These are phyloP conservation scores for Pogona vitticeps DNA, from an alignment of 2,113 vertebrate species.

Conservation along the genomic window DNA sequence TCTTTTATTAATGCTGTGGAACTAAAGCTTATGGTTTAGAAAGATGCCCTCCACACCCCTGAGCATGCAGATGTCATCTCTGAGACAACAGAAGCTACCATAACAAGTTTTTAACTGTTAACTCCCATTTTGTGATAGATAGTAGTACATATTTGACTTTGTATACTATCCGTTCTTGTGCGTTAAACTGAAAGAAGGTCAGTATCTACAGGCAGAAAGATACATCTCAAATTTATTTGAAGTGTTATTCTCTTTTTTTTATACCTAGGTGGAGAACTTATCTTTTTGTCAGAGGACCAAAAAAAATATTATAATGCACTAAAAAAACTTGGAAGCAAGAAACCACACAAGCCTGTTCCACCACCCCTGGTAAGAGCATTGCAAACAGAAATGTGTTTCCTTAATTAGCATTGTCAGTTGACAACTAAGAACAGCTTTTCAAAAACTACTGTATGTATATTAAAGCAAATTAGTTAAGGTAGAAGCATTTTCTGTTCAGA, in stretches of 20 bases:
- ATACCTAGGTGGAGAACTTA: constrained; percentile 94
- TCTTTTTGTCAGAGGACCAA: constrained; percentile 98
- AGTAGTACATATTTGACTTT: background rate
- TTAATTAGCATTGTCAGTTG: constrained; percentile 19
- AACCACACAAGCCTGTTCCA: constrained; percentile 93
- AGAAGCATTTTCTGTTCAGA: background rate
- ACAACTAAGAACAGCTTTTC: background rate
- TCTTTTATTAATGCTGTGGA: too few relatives aligned
- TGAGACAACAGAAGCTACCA: background rate
- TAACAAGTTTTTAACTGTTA: background rate
- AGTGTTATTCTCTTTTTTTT: constrained; percentile 51
- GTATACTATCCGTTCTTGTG: background rate
- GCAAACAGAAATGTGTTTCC: background rate
- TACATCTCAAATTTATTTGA: constrained; percentile 45
- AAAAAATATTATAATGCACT: constrained; percentile 98
- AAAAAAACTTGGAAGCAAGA: constrained; percentile 96
- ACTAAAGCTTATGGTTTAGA: background rate
- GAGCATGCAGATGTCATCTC: background rate
- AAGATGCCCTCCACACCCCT: background rate
- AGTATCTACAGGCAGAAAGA: background rate
- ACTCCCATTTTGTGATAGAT: background rate
- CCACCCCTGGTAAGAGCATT: constrained; percentile 83
- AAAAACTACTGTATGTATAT: background rate
- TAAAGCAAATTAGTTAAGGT: background rate
- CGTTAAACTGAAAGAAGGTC: background rate